Conservation (phyloP, 1,140 invertebrate genomes). For the Hesperophylax magnus region DNA sequence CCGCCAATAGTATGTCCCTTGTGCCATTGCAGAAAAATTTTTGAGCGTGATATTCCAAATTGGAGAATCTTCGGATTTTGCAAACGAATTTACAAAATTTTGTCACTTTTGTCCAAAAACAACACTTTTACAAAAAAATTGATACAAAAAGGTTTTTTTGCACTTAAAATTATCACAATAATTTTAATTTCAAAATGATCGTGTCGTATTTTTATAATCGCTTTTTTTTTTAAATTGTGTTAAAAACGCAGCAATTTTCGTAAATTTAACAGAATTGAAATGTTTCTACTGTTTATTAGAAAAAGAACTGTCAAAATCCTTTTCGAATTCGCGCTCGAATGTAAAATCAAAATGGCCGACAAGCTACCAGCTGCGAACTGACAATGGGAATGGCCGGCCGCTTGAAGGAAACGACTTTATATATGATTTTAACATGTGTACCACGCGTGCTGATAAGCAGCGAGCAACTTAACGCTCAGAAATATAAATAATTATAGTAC, state of each 20-base stretch:
- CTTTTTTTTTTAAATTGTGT: not conserved
- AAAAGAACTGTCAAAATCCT: slow-evolving; percentile 2
- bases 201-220: not conserved
- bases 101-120: not conserved
- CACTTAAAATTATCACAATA: not conserved
- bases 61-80: not conserved
- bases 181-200: not conserved
- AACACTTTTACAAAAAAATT: not conserved
- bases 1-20: slow-evolving; percentile 8
- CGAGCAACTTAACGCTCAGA: no score
- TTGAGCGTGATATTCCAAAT: not conserved
- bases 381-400: not conserved
- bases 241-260: not conserved
- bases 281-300: not conserved
- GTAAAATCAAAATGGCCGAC: not conserved
- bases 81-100: not conserved
- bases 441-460: not conserved
- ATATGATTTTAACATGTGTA: not conserved
- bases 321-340: not conserved
- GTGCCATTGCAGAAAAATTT: slow-evolving; percentile 20
- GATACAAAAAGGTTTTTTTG: not conserved
- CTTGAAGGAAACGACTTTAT: not conserved
- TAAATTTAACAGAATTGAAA: not conserved
- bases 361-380: not conserved
- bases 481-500: no score